Conservation (phyloP, 2,797 vertebrate genomes). For the Helicolenus hilgendorfi region DNA sequence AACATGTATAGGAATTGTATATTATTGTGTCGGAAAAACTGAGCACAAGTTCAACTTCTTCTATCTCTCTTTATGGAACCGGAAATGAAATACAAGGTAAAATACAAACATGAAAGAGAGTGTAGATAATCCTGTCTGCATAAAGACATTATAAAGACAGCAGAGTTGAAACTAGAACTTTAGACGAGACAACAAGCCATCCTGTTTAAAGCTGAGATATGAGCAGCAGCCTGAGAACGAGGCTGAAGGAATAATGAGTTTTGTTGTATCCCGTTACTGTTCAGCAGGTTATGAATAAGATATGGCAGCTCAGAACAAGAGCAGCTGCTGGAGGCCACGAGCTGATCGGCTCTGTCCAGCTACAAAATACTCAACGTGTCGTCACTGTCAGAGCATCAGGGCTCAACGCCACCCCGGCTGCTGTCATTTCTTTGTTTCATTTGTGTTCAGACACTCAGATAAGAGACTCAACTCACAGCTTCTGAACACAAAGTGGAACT, state of each 20-base stretch:
- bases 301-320: slow-evolving; percentile 59
- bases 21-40: too few relatives aligned
- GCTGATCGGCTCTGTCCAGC: not conserved
- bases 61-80: not conserved
- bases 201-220: not conserved
- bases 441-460: not conserved
- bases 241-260: not conserved
- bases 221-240: slow-evolving; percentile 11
- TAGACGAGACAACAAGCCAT: not conserved
- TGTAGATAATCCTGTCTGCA: too few relatives aligned
- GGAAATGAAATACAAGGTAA: not conserved
- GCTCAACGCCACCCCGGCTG: not conserved
- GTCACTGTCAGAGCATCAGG: not conserved
- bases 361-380: not conserved
- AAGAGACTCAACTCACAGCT: not conserved
- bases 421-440: not conserved
- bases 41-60: not conserved
- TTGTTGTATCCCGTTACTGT: slow-evolving; percentile 58
- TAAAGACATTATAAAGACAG: not conserved
- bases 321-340: slow-evolving; percentile 59
- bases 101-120: not conserved
- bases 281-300: slow-evolving; percentile 76
- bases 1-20: too few relatives aligned
- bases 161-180: not conserved
- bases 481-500: not conserved